phyloP scores from a whole-genome alignment of 2,113 vertebrate genomes.

The Rhea pennata region DNA sequence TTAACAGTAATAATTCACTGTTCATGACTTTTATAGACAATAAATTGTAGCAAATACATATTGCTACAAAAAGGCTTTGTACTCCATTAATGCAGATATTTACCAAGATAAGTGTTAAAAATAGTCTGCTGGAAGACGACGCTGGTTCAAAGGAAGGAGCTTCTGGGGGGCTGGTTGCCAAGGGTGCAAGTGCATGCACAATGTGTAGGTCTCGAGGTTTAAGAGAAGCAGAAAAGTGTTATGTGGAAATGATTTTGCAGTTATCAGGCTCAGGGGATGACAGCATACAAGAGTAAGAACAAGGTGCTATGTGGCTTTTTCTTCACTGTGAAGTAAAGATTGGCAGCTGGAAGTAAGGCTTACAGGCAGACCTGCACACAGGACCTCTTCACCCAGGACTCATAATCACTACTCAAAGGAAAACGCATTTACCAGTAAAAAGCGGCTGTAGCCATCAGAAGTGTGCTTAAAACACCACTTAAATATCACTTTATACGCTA shows the following conservation, averaged over 20 bases:
- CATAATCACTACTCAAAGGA: slow-evolving; percentile 99
- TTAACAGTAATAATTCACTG: slow-evolving; percentile 79
- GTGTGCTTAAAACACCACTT: slow-evolving; percentile 99
- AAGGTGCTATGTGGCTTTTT: slow-evolving; percentile 87
- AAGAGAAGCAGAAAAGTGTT: slow-evolving; percentile 88
- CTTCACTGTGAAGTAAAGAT: slow-evolving; percentile 91
- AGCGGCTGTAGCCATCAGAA: slow-evolving; percentile 98
- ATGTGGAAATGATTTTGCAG: slow-evolving; percentile 92
- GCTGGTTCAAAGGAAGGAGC: slow-evolving; percentile 64
- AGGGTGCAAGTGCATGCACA: slow-evolving; percentile 73
- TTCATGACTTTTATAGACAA: slow-evolving; percentile 85
- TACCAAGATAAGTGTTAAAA: slow-evolving; percentile 81
- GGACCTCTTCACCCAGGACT: slow-evolving; percentile 98
- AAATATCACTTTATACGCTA: slow-evolving; percentile 99
- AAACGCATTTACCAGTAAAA: slow-evolving; percentile 97
- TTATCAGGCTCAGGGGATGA: slow-evolving; percentile 92
- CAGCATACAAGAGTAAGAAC: slow-evolving; percentile 91
- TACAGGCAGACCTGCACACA: slow-evolving; percentile 94
- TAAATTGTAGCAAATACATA: slow-evolving; percentile 83
- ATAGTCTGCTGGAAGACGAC: slow-evolving; percentile 59
- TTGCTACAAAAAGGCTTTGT: slow-evolving; percentile 73
- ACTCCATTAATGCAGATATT: slow-evolving; percentile 85
- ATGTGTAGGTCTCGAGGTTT: slow-evolving; percentile 80
- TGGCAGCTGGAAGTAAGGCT: slow-evolving; percentile 98
- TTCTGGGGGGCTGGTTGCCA: slow-evolving; percentile 71